Evolutionary conservation across 2,797 vertebrate genomes (phyloP).

Genomic region (Kryptolebias ocellatus): DNA sequence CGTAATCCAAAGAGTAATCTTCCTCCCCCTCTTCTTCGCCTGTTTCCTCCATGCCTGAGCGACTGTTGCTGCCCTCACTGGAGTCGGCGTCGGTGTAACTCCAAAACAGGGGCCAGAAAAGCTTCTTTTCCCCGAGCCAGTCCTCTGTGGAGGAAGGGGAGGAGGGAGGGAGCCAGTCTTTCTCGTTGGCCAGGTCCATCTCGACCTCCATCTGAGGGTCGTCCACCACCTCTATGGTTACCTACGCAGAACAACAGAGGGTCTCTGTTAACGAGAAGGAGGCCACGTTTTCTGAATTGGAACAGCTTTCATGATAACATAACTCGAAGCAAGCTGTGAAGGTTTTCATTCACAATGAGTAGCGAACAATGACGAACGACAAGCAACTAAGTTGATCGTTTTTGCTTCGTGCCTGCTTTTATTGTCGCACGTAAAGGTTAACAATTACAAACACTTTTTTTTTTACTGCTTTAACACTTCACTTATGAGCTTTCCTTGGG

Average conservation of each 20-base stretch:
- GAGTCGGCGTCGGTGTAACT: conserved; percentile 85
- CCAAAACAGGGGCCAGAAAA: conserved; percentile 95
- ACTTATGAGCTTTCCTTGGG: conserved; percentile 18
- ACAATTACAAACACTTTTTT: conserved; percentile 2
- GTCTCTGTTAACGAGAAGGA: neutral
- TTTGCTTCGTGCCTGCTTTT: conserved; percentile 4
- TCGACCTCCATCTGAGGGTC: conserved; percentile 89
- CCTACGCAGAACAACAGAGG: conserved; percentile 69
- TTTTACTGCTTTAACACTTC: conserved; percentile 11
- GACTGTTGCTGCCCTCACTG: conserved; percentile 75
- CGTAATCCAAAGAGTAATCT: conserved; percentile 86
- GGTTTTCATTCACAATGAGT: too few relatives aligned
- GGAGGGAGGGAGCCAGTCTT: conserved; percentile 83
- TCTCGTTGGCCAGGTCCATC: conserved; percentile 88
- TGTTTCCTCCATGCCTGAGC: conserved; percentile 75
- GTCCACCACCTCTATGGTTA: conserved; percentile 91
- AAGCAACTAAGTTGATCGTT: neutral
- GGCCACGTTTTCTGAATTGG: neutral
- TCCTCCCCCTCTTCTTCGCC: conserved; percentile 80
- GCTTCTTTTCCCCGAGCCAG: conserved; percentile 86
- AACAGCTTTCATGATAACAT: neutral
- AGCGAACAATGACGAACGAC: neutral
- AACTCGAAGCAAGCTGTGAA: too few relatives aligned
- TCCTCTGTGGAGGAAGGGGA: conserved; percentile 80
- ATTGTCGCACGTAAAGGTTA: neutral